Conservation (phyloP, 2,113 vertebrate genomes). For the Mohoua ochrocephala region DNA sequence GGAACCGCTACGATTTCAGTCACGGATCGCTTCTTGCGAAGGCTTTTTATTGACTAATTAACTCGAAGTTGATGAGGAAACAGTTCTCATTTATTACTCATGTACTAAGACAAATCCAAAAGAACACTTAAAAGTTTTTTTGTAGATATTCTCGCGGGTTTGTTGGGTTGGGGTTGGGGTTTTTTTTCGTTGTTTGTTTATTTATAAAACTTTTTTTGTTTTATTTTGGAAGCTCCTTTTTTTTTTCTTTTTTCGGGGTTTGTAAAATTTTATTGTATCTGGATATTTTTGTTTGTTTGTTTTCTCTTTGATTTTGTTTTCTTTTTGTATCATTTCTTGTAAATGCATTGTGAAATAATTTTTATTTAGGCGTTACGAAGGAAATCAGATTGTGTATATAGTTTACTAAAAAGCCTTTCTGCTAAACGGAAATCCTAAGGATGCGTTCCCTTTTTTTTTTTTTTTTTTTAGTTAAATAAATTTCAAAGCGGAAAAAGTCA, state of each 20-base stretch:
- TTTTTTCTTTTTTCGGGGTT: constrained; percentile 60
- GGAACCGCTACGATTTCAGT: constrained; percentile 4
- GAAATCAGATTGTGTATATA: constrained; percentile 88
- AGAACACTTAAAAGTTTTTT: constrained; percentile 19
- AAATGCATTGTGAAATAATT: constrained; percentile 91
- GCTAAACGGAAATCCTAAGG: constrained; percentile 73
- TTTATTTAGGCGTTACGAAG: constrained; percentile 83
- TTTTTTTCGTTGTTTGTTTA: constrained; percentile 47
- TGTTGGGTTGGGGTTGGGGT: not conserved
- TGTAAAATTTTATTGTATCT: constrained; percentile 84
- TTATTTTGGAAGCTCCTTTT: constrained; percentile 55
- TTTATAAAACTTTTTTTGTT: constrained; percentile 72
- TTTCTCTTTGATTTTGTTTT: constrained; percentile 78
- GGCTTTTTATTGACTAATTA: constrained; percentile 43
- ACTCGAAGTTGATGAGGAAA: constrained; percentile 11
- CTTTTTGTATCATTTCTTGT: constrained; percentile 92
- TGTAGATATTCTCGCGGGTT: not conserved
- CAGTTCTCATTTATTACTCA: constrained; percentile 41
- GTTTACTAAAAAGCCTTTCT: constrained; percentile 89
- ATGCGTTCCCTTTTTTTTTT: constrained; percentile 67
- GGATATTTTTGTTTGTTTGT: constrained; percentile 29
- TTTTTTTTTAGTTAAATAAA: constrained; percentile 85
- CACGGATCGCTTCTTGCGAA: not conserved
- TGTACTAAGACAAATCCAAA: constrained; percentile 60
- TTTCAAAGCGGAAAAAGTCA: constrained; percentile 69